Percentiles rank a stretch among this genome's conserved stretches.
phyloP scores from a whole-genome alignment of 1,140 invertebrate genomes.

The Drosophila equinoxialis region DNA sequence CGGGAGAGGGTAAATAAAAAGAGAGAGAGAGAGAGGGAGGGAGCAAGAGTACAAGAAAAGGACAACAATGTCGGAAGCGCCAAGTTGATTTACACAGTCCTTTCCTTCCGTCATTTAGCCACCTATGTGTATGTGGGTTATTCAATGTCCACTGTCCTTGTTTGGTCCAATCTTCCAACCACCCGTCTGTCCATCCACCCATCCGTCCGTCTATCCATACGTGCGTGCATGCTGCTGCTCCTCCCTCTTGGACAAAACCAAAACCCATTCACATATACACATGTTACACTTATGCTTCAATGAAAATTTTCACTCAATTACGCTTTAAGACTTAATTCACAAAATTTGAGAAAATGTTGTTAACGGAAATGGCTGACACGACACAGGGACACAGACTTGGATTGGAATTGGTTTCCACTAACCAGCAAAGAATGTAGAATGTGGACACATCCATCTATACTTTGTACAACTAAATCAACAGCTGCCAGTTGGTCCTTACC shows the following conservation, averaged over 20 bases:
- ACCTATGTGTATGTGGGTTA: not conserved
- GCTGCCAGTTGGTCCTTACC: too few species aligned
- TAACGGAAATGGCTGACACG: slow-evolving; percentile 56
- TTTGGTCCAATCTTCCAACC: not conserved
- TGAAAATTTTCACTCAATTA: slow-evolving; percentile 82
- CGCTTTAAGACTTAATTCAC: slow-evolving; percentile 80
- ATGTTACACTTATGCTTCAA: slow-evolving; percentile 61
- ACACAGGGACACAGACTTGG: too few species aligned
- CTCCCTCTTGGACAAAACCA: not conserved
- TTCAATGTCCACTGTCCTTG: not conserved
- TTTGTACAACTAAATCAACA: too few species aligned
- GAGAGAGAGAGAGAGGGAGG: not conserved
- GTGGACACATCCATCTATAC: too few species aligned
- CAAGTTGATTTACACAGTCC: slow-evolving; percentile 64
- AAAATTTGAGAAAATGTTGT: slow-evolving; percentile 69
- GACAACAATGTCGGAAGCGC: slow-evolving; percentile 21
- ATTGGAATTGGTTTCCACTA: too few species aligned
- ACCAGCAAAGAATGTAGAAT: too few species aligned
- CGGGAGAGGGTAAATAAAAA: not conserved
- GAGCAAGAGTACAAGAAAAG: not conserved
- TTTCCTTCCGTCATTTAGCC: slow-evolving; percentile 41
- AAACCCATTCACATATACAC: slow-evolving; percentile 19
- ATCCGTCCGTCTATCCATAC: not conserved
- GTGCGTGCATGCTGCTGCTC: slow-evolving; percentile 4
- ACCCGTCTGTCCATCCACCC: not conserved